Evolutionary conservation across 2,888 invertebrate species (phyloP).

Genomic region (Cotesia congregata): DNA sequence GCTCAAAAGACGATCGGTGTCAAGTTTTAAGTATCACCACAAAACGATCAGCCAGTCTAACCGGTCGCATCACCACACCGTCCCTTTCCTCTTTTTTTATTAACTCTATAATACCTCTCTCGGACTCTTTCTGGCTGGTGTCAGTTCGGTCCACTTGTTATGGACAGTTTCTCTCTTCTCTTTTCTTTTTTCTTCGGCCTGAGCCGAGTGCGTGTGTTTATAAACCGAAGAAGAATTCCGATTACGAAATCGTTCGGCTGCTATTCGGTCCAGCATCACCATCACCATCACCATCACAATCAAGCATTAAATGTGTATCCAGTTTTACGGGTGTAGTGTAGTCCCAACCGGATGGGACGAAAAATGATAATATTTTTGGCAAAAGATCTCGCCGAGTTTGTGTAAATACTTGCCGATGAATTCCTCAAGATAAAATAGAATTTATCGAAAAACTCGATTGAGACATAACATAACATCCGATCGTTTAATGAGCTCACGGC

Average conservation of each 20-base stretch:
- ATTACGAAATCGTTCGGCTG: constrained; percentile 28
- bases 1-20: constrained; percentile 37
- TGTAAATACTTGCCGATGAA: constrained; percentile 34
- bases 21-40: constrained; percentile 39
- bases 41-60: constrained; percentile 31
- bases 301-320: not conserved
- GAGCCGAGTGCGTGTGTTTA: not conserved
- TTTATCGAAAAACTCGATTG: constrained; percentile 31
- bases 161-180: too few relatives aligned
- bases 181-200: too few relatives aligned
- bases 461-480: constrained; percentile 19
- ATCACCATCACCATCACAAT: too few relatives aligned
- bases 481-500: constrained; percentile 10
- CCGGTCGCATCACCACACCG: constrained; percentile 16
- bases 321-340: not conserved
- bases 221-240: constrained; percentile 26
- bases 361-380: constrained; percentile 9
- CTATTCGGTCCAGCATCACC: too few relatives aligned
- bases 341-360: not conserved
- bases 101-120: not conserved
- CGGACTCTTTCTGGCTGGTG: not conserved
- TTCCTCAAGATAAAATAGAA: constrained; percentile 23
- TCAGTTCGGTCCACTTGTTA: too few relatives aligned
- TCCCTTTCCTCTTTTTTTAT: not conserved
- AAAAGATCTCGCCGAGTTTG: constrained; percentile 19